Base-by-base conservation (phyloP, 92 coral and sea anemone genomes). In the Isaurus tuberculatus region DNA sequence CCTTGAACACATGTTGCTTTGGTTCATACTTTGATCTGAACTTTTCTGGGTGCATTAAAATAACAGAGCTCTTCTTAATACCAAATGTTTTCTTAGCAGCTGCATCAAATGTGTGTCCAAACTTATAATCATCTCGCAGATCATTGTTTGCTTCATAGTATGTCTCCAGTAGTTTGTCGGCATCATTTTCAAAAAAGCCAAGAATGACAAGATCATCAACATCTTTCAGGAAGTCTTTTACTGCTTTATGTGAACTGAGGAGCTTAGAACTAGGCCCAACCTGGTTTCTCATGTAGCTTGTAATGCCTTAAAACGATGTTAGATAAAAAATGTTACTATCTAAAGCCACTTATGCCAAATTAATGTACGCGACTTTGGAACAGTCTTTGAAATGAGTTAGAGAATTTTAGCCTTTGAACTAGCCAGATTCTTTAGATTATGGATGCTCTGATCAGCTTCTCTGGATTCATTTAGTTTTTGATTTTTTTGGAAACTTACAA, bases 91-190 rank as follows among this genome's bases (percentile, higher is more conserved):
- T 92, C 92, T 89, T 94, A n/a, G 98, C 97, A 25, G 94, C 94
- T 11, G 90, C 65, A 81, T 92, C 94, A 92, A 96, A 96, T 58
- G 99, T 96, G 86, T 96, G 99, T 34, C 86, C 97, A 87, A 96
- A 96, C 53, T 91, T 70, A 67, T 92, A 94, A 48, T 96, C 98
- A 51, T 96, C 97, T 34, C 99, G 81, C 22, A 96, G 57, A 73
- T 96, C 98, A 69, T 96, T 94, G 67, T 96, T 96, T 28, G 98
- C 98, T 82, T 92, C 99, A 67, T 94, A 90, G 89, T 96, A 96
- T 51, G 86, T 83, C 30, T 86, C 95, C 73, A 92, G 77, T 36
- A 94, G 91, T 64, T 86, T 84, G 80, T 96, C 99, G 1, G 79
- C 87, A 8, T 88, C 94, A 63, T 93, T 84, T 20, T 87, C 84